phyloP scores from a whole-genome alignment of 2,888 invertebrate genomes.

The Tribolium freemani region DNA sequence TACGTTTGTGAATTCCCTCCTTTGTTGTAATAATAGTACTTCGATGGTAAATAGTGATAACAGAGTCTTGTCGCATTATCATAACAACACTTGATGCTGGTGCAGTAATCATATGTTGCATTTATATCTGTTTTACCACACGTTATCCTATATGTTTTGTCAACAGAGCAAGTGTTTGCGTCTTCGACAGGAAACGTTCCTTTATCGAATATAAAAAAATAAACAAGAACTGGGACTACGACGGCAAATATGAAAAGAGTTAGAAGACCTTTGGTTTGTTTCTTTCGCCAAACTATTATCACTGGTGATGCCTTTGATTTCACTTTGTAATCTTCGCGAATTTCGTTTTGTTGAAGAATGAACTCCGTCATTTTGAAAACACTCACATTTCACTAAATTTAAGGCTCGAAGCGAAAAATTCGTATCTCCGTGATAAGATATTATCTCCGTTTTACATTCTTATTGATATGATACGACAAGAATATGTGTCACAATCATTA shows the following conservation, averaged over 20 bases:
- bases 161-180: constrained; percentile 56
- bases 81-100: constrained; percentile 59
- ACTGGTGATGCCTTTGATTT: not conserved
- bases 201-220: constrained; percentile 52
- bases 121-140: constrained; percentile 57
- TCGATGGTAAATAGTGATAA: constrained; percentile 63
- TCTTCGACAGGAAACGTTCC: constrained; percentile 38
- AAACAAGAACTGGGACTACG: constrained; percentile 52
- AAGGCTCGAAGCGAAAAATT: not conserved
- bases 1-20: constrained; percentile 27
- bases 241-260: constrained; percentile 49
- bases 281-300: constrained; percentile 25
- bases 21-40: constrained; percentile 56
- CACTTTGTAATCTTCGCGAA: constrained; percentile 29
- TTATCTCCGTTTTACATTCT: not conserved
- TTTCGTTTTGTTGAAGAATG: constrained; percentile 25
- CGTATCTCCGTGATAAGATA: not conserved
- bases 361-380: not conserved
- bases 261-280: constrained; percentile 42
- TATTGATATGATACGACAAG: not conserved
- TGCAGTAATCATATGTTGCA: constrained; percentile 55
- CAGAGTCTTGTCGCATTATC: constrained; percentile 56
- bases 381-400: not conserved
- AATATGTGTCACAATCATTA: not conserved
- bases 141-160: constrained; percentile 56